These are phyloP conservation scores for Conistra vaccinii DNA, from an alignment of 2,888 invertebrate species.

Conservation along the genomic window DNA sequence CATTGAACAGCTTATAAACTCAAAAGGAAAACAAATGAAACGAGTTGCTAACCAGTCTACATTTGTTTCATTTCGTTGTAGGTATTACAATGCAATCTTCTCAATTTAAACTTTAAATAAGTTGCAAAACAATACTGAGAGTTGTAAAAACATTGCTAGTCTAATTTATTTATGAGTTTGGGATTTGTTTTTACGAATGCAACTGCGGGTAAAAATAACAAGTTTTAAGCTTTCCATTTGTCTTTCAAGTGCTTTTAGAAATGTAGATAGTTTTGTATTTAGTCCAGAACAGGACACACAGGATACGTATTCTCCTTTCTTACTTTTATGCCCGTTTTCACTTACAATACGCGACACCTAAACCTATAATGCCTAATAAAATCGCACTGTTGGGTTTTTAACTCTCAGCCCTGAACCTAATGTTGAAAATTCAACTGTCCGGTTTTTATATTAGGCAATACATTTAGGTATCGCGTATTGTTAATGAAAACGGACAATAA, in stretches of 20 bases:
- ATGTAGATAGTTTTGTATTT: background rate
- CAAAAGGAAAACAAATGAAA: background rate
- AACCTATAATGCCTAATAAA: too few species aligned
- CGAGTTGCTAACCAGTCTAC: background rate
- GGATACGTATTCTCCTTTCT: too few species aligned
- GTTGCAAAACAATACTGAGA: slow-evolving; percentile 9
- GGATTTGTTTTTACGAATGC: slow-evolving; percentile 16
- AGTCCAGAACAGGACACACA: background rate
- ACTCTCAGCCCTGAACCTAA: too few species aligned
- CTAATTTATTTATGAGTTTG: slow-evolving; percentile 44
- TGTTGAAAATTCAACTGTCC: too few species aligned
- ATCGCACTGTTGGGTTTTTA: too few species aligned
- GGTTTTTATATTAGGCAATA: too few species aligned
- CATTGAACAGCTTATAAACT: background rate
- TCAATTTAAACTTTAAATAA: slow-evolving; percentile 50
- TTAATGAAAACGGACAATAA: too few species aligned
- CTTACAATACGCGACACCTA: too few species aligned
- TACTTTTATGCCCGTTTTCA: too few species aligned
- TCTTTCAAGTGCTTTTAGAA: background rate
- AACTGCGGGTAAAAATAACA: background rate
- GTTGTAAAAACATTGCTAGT: slow-evolving; percentile 16
- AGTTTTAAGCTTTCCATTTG: background rate
- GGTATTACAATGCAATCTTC: slow-evolving; percentile 24
- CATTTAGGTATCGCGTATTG: too few species aligned
- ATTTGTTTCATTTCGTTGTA: slow-evolving; percentile 3